phyloP scores from a whole-genome alignment of 2,797 vertebrate genomes.

The Hippoglossus hippoglossus region DNA sequence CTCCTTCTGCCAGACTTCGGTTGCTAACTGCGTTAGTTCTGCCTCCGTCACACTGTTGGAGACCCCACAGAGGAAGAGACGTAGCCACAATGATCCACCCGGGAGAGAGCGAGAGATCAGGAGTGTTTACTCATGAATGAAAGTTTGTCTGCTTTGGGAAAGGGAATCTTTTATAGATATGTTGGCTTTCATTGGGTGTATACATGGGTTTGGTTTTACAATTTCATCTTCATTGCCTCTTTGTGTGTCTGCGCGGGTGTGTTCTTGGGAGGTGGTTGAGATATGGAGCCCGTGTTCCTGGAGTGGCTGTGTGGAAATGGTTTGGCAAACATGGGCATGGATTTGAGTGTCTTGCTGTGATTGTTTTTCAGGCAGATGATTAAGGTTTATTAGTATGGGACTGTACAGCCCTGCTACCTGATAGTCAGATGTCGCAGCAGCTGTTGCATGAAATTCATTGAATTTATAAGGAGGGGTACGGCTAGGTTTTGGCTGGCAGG shows the following conservation, averaged over 20 bases:
- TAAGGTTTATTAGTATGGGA: constrained; percentile 68
- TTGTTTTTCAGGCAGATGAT: constrained; percentile 67
- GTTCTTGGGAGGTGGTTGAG: constrained; percentile 2
- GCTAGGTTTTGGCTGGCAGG: constrained; percentile 62
- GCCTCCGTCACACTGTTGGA: constrained; percentile 69
- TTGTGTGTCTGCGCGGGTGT: constrained; percentile 42
- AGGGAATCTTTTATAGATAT: constrained; percentile 4
- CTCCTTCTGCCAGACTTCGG: constrained; percentile 67
- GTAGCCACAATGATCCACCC: constrained; percentile 51
- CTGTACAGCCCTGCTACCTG: constrained; percentile 51
- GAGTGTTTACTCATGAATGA: constrained; percentile 40
- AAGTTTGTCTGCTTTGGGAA: constrained; percentile 9
- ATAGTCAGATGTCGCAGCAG: constrained; percentile 65
- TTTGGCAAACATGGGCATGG: constrained; percentile 40
- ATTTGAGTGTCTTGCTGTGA: constrained; percentile 56
- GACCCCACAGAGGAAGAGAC: constrained; percentile 67
- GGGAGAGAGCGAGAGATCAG: constrained; percentile 48
- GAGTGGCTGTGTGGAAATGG: constrained; percentile 33
- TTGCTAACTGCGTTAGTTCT: constrained; percentile 73
- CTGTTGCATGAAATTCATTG: constrained; percentile 77
- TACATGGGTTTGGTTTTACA: background rate
- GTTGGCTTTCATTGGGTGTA: constrained; percentile 18
- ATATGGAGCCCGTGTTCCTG: constrained; percentile 38
- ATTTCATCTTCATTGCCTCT: background rate
- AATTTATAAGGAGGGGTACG: constrained; percentile 70